phyloP scores from a whole-genome alignment of 2,113 vertebrate species.

The Stegostoma tigrinum region DNA sequence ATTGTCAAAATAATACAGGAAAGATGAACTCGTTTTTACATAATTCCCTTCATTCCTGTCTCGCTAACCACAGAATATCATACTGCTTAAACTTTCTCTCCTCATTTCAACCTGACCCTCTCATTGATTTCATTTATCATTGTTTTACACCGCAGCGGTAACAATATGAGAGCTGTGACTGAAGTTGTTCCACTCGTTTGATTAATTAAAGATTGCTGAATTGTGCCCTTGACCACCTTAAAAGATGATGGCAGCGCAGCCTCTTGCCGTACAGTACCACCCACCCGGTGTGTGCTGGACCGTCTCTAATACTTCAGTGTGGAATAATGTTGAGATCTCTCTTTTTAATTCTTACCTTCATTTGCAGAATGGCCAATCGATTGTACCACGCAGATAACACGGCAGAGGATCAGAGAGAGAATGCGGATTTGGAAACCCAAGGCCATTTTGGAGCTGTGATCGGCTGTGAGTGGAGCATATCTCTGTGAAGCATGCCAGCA shows the following conservation, averaged over 20 bases:
- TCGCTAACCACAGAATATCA: neutral
- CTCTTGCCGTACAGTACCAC: conserved; percentile 1
- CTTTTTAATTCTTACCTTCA: conserved; percentile 71
- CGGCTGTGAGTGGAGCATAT: conserved; percentile 73
- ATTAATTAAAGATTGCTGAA: neutral
- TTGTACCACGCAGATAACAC: conserved; percentile 54
- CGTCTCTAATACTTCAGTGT: neutral
- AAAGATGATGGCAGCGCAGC: conserved; percentile 7
- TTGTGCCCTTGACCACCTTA: conserved; percentile 9
- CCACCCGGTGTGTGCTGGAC: neutral
- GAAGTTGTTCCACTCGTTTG: neutral
- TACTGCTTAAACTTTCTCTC: neutral
- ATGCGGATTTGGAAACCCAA: conserved; percentile 76
- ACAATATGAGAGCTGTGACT: neutral
- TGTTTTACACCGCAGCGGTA: neutral
- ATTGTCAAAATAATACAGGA: neutral
- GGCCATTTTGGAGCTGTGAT: conserved; percentile 62
- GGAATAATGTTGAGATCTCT: neutral
- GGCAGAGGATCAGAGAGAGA: conserved; percentile 55
- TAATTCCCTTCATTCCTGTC: neutral
- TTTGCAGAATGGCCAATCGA: conserved; percentile 68
- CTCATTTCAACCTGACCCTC: neutral
- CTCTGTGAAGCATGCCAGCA: conserved; percentile 74
- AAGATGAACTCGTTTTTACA: neutral
- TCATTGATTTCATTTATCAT: neutral